Conservation (phyloP, 1,140 invertebrate species). For the Drosophila sproati region DNA sequence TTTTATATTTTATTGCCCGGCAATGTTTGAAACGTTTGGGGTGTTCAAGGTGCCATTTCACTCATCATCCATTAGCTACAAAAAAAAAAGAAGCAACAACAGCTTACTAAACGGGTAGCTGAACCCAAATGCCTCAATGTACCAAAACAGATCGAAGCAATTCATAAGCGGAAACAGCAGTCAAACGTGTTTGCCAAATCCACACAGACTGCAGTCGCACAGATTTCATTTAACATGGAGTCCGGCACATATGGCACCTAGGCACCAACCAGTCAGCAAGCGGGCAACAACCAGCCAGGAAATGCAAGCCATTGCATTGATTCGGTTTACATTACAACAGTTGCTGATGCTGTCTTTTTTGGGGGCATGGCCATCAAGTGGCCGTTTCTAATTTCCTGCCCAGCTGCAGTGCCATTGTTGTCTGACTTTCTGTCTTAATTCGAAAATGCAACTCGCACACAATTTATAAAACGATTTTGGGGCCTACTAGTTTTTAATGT, state of each 20-base stretch:
- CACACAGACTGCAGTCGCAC: conserved; percentile 49
- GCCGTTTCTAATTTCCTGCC: conserved; percentile 79
- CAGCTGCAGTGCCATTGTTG: conserved; percentile 42
- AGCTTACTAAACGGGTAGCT: background rate
- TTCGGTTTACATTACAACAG: conserved; percentile 50
- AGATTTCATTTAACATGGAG: conserved; percentile 59
- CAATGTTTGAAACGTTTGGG: background rate
- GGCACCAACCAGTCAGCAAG: background rate
- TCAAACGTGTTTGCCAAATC: conserved; percentile 68
- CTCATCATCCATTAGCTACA: conserved; percentile 16
- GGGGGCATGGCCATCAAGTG: conserved; percentile 44
- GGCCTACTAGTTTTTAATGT: conserved; percentile 52
- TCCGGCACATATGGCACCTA: conserved; percentile 6
- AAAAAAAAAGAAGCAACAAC: no score
- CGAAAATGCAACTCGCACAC: conserved; percentile 48
- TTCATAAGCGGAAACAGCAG: conserved; percentile 71
- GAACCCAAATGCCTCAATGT: background rate
- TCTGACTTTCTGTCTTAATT: conserved; percentile 32
- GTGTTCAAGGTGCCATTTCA: conserved; percentile 2
- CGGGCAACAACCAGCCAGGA: conserved; percentile 9
- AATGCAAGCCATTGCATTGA: conserved; percentile 42
- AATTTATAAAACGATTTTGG: conserved; percentile 72
- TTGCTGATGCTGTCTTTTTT: conserved; percentile 30
- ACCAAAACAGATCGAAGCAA: conserved; percentile 25
- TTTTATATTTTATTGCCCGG: conserved; percentile 48